Evolutionary conservation across 2,113 vertebrate genomes (phyloP).

Genomic region (Conger conger): DNA sequence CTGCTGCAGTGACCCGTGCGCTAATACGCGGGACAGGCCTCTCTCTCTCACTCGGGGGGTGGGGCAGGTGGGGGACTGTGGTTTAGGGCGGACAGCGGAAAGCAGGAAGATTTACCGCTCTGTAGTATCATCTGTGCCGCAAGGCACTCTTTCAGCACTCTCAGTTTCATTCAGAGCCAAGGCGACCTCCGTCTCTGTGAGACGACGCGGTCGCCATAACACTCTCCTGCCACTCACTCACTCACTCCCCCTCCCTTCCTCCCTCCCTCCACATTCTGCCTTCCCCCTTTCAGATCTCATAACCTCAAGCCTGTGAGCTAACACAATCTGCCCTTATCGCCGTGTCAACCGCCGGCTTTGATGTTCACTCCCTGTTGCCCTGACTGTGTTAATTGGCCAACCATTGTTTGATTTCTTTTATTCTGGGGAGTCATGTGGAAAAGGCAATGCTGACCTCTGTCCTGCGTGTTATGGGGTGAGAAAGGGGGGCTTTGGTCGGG

Average conservation of each 20-base stretch:
- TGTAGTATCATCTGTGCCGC: background rate
- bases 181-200: background rate
- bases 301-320: conserved; percentile 65
- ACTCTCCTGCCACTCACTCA: no score
- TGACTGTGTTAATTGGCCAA: conserved; percentile 57
- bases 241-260: background rate
- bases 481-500: background rate
- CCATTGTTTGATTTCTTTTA: conserved; percentile 48
- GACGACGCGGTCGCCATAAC: background rate
- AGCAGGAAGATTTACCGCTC: background rate
- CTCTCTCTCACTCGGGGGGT: conserved; percentile 2
- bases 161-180: background rate
- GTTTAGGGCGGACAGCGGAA: background rate
- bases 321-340: conserved; percentile 65
- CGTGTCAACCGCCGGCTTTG: conserved; percentile 64
- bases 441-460: background rate
- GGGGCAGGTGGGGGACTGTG: background rate
- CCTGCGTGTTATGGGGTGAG: background rate
- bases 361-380: conserved; percentile 57
- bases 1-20: conserved; percentile 31
- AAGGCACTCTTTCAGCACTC: background rate
- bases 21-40: conserved; percentile 16
- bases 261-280: conserved; percentile 17
- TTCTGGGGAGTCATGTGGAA: conserved; percentile 22
- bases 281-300: conserved; percentile 57